Evolutionary conservation across 2,888 invertebrate species (phyloP).

Genomic region (Ophioninae sp.): DNA sequence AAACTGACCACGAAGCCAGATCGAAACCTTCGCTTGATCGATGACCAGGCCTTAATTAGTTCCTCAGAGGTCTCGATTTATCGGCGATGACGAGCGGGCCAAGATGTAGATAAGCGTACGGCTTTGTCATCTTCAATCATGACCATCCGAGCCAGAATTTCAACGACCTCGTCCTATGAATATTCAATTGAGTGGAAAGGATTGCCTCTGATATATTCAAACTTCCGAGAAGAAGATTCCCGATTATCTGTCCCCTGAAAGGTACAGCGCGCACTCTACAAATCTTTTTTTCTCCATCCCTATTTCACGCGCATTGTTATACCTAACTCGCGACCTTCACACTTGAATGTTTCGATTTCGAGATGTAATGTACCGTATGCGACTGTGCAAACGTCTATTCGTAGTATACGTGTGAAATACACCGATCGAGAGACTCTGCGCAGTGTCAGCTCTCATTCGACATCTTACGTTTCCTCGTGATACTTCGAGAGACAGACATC

Average conservation of each 20-base stretch:
- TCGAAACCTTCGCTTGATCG: slow-evolving; percentile 46
- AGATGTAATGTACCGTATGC: not conserved
- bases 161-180: slow-evolving; percentile 17
- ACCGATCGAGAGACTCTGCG: slow-evolving; percentile 23
- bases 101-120: slow-evolving; percentile 32
- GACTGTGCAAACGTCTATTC: slow-evolving; percentile 3
- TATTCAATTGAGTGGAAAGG: slow-evolving; percentile 32
- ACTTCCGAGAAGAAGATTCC: slow-evolving; percentile 30
- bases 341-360: slow-evolving; percentile 22
- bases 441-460: slow-evolving; percentile 29
- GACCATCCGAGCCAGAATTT: slow-evolving; percentile 1
- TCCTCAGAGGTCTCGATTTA: slow-evolving; percentile 47
- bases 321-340: slow-evolving; percentile 31
- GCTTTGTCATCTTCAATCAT: slow-evolving; percentile 19
- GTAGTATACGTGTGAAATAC: slow-evolving; percentile 4
- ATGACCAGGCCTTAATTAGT: slow-evolving; percentile 57
- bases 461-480: slow-evolving; percentile 17
- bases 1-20: slow-evolving; percentile 48
- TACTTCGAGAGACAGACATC: slow-evolving; percentile 26
- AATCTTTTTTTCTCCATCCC: slow-evolving; percentile 15
- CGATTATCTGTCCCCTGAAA: slow-evolving; percentile 19
- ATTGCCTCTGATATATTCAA: slow-evolving; percentile 22
- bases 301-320: slow-evolving; percentile 12
- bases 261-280: not conserved
- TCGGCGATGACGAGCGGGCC: slow-evolving; percentile 22